Conservation (phyloP, 2,113 vertebrate species). For the Martes martes region DNA sequence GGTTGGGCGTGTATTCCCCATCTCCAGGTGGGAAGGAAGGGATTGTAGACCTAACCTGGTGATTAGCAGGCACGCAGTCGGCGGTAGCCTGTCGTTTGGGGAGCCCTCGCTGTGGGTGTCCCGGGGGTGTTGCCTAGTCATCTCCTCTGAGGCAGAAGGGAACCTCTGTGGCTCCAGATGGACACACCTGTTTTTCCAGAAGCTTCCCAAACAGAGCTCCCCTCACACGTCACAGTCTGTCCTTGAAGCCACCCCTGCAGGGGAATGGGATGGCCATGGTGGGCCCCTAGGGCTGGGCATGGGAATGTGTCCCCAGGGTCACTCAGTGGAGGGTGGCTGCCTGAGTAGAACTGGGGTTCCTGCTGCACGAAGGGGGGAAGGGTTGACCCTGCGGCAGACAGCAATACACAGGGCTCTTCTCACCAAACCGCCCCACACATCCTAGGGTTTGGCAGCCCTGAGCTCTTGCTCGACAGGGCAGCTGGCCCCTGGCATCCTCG, state of each 20-base stretch:
- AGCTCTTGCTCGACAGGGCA: neutral
- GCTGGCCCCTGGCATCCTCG: neutral
- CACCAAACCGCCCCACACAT: rapidly evolving
- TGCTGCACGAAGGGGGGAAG: neutral
- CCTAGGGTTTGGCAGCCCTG: neutral
- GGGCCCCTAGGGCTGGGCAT: neutral
- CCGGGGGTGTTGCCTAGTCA: neutral
- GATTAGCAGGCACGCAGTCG: neutral
- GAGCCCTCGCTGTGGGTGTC: too few relatives aligned
- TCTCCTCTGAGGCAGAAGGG: neutral
- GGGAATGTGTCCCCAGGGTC: neutral
- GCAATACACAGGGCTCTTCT: rapidly evolving
- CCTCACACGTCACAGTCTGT: neutral
- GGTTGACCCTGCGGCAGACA: neutral
- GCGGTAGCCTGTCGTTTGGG: neutral
- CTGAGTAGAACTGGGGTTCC: neutral
- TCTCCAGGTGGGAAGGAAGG: neutral
- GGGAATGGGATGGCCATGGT: neutral
- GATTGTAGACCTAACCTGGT: rapidly evolving
- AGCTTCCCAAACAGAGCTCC: neutral
- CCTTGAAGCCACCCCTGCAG: neutral
- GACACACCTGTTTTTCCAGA: too few relatives aligned
- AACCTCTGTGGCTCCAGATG: too few relatives aligned
- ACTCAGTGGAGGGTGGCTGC: neutral
- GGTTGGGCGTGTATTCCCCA: neutral